A percentile compares a stretch with the other conserved stretches of the same genome.
Evolutionary conservation across 1,140 invertebrate species (phyloP).

Genomic region (Atta texana): DNA sequence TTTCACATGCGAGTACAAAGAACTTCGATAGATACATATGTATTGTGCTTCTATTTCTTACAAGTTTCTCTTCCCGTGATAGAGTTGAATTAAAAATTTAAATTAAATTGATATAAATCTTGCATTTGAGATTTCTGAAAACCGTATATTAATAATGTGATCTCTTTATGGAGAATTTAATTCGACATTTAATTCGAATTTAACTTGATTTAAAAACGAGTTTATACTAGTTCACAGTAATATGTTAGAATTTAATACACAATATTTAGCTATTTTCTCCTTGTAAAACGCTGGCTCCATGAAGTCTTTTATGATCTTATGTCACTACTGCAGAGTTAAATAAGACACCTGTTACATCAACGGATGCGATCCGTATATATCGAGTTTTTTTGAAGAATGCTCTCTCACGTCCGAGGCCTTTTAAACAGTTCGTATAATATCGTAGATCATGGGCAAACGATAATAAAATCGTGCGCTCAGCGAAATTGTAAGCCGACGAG

Average conservation of each 20-base stretch:
- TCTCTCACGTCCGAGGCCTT: conserved; percentile 6
- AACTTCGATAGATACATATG: background rate
- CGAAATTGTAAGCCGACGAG: conserved; percentile 52
- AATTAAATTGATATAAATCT: background rate
- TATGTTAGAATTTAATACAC: conserved; percentile 17
- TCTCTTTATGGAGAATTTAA: background rate
- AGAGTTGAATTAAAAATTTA: background rate
- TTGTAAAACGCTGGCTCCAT: background rate
- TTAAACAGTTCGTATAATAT: conserved; percentile 1
- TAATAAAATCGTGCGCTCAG: conserved; percentile 27
- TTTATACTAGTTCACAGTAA: background rate
- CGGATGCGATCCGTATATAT: background rate
- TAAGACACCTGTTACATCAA: background rate
- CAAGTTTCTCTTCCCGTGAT: background rate
- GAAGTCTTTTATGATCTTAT: background rate
- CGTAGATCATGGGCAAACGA: background rate
- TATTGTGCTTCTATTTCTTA: conserved; percentile 10
- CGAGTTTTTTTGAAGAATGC: background rate
- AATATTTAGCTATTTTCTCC: background rate
- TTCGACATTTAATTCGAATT: background rate
- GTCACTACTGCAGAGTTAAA: conserved; percentile 6
- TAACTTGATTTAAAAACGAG: background rate
- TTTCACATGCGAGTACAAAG: conserved; percentile 20
- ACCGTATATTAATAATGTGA: background rate
- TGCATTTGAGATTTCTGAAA: background rate